These are phyloP conservation scores for Saccopteryx leptura DNA, from an alignment of 2,113 vertebrate genomes.

Conservation along the genomic window DNA sequence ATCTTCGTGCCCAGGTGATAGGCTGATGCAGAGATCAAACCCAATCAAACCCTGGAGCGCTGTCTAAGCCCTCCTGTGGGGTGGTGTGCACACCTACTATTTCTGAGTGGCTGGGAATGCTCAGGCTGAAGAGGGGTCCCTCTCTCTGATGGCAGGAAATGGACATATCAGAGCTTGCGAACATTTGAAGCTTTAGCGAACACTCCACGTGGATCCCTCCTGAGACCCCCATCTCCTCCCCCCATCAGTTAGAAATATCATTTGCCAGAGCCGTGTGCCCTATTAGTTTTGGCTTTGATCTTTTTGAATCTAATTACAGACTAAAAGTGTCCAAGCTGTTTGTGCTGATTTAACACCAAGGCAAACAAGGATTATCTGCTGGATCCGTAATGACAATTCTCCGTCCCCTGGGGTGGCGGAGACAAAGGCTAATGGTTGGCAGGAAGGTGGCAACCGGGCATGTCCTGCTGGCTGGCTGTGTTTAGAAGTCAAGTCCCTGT, in stretches of 20 bases:
- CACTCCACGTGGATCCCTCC: constrained; percentile 17
- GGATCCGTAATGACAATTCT: not conserved
- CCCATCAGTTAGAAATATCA: constrained; percentile 45
- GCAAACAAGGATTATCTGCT: constrained; percentile 66
- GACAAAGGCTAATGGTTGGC: constrained; percentile 2
- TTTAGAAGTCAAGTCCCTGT: not conserved
- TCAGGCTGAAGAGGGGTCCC: not conserved
- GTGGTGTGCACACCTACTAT: rapidly evolving
- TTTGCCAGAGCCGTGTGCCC: constrained; percentile 5
- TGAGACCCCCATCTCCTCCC: not conserved
- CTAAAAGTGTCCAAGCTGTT: constrained; percentile 64
- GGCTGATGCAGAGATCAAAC: not conserved
- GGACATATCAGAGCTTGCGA: not conserved
- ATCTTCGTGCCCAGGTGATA: not conserved
- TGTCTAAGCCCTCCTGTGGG: rapidly evolving
- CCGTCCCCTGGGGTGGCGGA: not conserved
- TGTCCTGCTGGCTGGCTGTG: not conserved
- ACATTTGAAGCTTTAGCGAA: constrained; percentile 45
- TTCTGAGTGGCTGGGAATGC: not conserved
- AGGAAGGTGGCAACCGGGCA: not conserved
- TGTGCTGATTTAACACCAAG: constrained; percentile 71
- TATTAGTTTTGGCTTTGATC: constrained; percentile 70
- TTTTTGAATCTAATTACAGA: constrained; percentile 78
- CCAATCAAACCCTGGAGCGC: not conserved
- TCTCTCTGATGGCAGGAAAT: not conserved